Evolutionary conservation across 2,113 vertebrate species (phyloP).

Genomic region (Hyla sarda): DNA sequence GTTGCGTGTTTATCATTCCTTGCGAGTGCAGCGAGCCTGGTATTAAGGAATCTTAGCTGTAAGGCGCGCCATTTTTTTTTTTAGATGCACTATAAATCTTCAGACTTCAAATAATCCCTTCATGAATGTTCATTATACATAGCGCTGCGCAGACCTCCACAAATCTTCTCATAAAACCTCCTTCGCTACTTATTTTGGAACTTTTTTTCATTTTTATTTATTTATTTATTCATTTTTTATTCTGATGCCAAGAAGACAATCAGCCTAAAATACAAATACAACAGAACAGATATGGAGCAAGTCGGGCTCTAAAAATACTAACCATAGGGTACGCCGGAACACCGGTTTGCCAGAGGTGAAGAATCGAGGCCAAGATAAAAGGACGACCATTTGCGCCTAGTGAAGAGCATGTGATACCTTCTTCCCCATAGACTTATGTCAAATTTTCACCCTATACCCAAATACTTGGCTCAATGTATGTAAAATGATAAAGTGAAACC

Average conservation of each 20-base stretch:
- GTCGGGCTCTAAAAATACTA: not conserved
- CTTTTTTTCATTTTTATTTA: slow-evolving; percentile 9
- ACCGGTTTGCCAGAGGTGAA: too few relatives aligned
- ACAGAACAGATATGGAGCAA: not conserved
- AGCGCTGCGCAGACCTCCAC: not conserved
- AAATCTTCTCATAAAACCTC: slow-evolving; percentile 19
- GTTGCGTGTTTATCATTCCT: slow-evolving; percentile 28
- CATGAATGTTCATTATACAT: slow-evolving; percentile 50
- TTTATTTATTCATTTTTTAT: too few relatives aligned
- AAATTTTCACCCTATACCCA: too few relatives aligned
- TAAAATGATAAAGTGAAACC: too few relatives aligned
- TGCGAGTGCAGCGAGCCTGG: not conserved
- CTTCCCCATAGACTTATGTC: too few relatives aligned
- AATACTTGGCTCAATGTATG: too few relatives aligned
- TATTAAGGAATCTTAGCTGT: slow-evolving; percentile 33
- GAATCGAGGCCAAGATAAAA: too few relatives aligned
- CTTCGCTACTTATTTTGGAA: not conserved
- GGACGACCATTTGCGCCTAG: too few relatives aligned
- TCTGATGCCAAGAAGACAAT: too few relatives aligned
- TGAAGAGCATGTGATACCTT: too few relatives aligned
- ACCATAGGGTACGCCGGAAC: too few relatives aligned
- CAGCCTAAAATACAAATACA: too few relatives aligned
- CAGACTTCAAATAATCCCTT: slow-evolving; percentile 35
- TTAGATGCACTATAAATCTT: slow-evolving; percentile 37
- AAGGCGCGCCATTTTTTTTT: not conserved